phyloP scores from a whole-genome alignment of 2,797 vertebrate genomes.

The Microctenopoma lineatum region DNA sequence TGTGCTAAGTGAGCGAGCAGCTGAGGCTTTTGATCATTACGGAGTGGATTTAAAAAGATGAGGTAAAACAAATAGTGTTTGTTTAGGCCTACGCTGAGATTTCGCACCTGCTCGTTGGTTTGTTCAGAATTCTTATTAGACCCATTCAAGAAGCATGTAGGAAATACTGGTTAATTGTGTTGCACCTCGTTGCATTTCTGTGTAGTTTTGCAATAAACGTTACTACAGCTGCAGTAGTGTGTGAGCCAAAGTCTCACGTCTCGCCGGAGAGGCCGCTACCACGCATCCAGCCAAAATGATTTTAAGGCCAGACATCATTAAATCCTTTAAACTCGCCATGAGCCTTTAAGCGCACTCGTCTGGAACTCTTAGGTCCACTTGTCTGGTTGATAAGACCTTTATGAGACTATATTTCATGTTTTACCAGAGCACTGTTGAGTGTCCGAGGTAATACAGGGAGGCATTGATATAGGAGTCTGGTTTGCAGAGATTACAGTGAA shows the following conservation, averaged over 20 bases:
- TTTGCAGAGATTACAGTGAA: slow-evolving; percentile 57
- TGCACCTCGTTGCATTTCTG: not conserved
- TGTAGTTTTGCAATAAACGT: slow-evolving; percentile 5
- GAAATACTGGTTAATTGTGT: not conserved
- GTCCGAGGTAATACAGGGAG: slow-evolving; percentile 55
- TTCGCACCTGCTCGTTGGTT: slow-evolving; percentile 9
- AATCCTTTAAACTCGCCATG: slow-evolving; percentile 57
- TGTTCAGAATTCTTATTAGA: slow-evolving; percentile 3
- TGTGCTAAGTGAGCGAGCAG: slow-evolving; percentile 14
- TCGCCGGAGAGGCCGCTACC: slow-evolving; percentile 28
- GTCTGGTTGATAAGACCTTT: slow-evolving; percentile 69
- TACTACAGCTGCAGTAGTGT: not conserved
- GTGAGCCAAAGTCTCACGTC: slow-evolving; percentile 35
- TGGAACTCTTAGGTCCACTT: slow-evolving; percentile 64
- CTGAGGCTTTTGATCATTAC: slow-evolving; percentile 30
- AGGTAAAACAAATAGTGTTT: slow-evolving; percentile 32
- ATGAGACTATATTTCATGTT: slow-evolving; percentile 69
- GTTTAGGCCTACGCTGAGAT: not conserved
- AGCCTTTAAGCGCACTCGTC: slow-evolving; percentile 61
- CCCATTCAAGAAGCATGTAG: not conserved
- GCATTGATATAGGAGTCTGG: slow-evolving; percentile 68
- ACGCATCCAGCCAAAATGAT: slow-evolving; percentile 22
- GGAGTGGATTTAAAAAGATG: slow-evolving; percentile 16
- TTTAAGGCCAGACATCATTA: slow-evolving; percentile 62
- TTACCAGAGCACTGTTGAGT: slow-evolving; percentile 54